Percentiles rank a stretch among this genome's conserved stretches.
These are phyloP conservation scores for Euplexia lucipara DNA, from an alignment of 2,888 invertebrate species.

Conservation along the genomic window DNA sequence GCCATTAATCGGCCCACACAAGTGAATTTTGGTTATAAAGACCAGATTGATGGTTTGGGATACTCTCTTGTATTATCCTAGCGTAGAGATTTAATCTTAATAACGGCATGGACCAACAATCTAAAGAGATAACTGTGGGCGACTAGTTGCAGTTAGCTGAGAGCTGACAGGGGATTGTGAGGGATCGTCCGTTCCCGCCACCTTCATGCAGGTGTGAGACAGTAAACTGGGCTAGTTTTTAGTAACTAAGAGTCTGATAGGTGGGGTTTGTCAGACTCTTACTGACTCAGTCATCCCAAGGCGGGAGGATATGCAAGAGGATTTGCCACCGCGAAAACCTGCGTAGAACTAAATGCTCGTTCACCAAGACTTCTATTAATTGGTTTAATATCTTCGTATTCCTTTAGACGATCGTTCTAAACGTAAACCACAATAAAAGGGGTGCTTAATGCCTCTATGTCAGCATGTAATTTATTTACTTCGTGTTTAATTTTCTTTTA, in stretches of 20 bases:
- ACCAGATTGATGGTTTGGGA: constrained; percentile 43
- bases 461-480: constrained; percentile 9
- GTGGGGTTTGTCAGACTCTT: too few species aligned
- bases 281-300: too few species aligned
- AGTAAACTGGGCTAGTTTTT: too few species aligned
- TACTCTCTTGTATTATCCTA: constrained; percentile 18
- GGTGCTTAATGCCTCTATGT: neutral
- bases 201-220: too few species aligned
- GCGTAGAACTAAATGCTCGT: too few species aligned
- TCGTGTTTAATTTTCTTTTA: constrained; percentile 23
- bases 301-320: too few species aligned
- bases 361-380: too few species aligned
- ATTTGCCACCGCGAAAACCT: too few species aligned
- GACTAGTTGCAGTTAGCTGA: neutral
- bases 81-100: constrained; percentile 21
- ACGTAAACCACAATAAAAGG: neutral
- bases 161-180: neutral
- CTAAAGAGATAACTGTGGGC: neutral
- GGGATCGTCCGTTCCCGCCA: too few species aligned
- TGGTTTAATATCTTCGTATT: too few species aligned
- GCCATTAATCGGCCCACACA: constrained; percentile 48
- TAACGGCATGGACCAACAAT: neutral
- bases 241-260: too few species aligned
- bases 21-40: constrained; percentile 57
- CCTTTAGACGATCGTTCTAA: neutral